These are phyloP conservation scores for Acanthurus tractus DNA, from an alignment of 2,797 vertebrate species.

Conservation along the genomic window DNA sequence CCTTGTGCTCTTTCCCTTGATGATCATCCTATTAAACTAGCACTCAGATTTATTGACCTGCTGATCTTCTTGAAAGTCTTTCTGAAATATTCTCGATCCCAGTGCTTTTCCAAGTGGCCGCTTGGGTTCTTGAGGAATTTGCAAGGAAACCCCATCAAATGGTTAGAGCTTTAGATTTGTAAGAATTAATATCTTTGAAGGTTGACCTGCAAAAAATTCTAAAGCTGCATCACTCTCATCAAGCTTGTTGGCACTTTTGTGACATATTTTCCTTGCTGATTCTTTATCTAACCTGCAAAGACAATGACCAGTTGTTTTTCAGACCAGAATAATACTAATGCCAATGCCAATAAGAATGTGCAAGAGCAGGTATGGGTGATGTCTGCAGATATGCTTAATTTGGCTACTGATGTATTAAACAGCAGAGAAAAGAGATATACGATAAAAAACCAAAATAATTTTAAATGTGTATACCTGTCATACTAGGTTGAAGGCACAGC, in stretches of 20 bases:
- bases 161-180: neutral
- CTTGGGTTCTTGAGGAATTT: neutral
- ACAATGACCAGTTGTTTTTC: neutral
- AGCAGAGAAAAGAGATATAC: neutral
- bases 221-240: neutral
- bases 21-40: conserved; percentile 21
- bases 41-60: conserved; percentile 33
- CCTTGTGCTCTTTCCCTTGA: conserved; percentile 25
- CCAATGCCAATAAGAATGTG: neutral
- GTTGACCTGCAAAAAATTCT: neutral
- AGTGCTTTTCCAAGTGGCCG: conserved; percentile 12
- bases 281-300: neutral
- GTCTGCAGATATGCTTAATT: too few relatives aligned
- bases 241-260: neutral
- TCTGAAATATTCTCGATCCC: conserved; percentile 13
- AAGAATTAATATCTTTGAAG: neutral
- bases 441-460: neutral
- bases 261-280: neutral
- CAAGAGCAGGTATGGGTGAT: neutral
- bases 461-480: neutral
- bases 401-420: neutral
- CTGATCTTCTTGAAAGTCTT: conserved; percentile 10
- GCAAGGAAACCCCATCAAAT: neutral
- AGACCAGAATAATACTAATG: neutral
- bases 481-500: too few relatives aligned